Percentiles rank a stretch among this genome's conserved stretches.
phyloP scores from a whole-genome alignment of 2,797 vertebrate genomes.

The Rhabdomys pumilio region DNA sequence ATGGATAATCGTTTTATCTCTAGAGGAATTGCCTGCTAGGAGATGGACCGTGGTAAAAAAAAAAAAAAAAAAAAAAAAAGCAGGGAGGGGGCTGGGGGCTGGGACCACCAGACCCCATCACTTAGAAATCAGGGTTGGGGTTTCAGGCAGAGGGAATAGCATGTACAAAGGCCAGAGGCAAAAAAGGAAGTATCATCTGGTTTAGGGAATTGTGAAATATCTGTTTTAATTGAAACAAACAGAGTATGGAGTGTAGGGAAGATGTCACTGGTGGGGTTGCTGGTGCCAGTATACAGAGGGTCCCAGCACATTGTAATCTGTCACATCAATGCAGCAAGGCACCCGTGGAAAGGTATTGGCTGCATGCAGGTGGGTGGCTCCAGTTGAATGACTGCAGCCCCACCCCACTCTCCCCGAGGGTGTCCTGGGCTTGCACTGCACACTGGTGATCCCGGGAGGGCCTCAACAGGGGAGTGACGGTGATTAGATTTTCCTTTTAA shows the following conservation, averaged over 20 bases:
- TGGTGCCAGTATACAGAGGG: neutral
- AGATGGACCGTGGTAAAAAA: neutral
- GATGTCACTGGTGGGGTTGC: neutral
- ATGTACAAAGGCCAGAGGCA: neutral
- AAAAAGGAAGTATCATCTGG: neutral
- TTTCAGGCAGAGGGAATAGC: neutral
- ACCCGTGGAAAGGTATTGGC: neutral
- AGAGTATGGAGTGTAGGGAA: neutral
- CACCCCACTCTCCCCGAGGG: neutral
- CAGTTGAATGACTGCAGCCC: neutral
- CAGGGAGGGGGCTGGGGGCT: too few relatives aligned
- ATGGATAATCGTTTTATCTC: neutral
- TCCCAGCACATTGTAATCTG: neutral
- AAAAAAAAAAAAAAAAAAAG: neutral
- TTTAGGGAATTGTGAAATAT: neutral
- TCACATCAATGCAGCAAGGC: neutral
- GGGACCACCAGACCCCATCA: neutral
- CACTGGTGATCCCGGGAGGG: neutral
- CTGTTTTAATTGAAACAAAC: neutral
- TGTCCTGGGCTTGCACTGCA: neutral
- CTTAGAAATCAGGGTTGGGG: neutral
- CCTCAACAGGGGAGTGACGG: neutral
- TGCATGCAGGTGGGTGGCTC: neutral
- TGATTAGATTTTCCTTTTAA: slow-evolving; percentile 62
- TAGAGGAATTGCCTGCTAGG: neutral